Evolutionary conservation across 2,113 vertebrate genomes (phyloP), one percentile per base, ranked within the genome.

Genomic region (Mionectes macconnelli): DNA sequence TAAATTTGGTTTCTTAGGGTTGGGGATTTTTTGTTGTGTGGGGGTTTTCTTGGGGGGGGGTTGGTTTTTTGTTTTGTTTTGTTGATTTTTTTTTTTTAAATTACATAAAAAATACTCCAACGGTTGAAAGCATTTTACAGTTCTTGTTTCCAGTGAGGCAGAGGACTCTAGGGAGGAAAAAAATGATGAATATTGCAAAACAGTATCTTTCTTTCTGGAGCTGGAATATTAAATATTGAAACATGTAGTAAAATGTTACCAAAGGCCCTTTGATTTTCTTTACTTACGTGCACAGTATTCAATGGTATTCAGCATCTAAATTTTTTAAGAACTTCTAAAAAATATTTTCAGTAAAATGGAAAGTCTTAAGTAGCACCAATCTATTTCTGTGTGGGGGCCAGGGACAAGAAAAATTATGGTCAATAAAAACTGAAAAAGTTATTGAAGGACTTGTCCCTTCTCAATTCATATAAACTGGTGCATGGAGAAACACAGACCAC

Each of bases 401-500:
- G 5, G 5, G 4, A 28, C 15, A 63, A 44, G 20, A 64, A 70
- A 90, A 86, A 13, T 4, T 1, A n/a, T 23, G 30, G 35, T 63
- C 59, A 90, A 59, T 47, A 44, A 80, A 50, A 86, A 25, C 8
- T 83, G 30, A 8, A 42, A 37, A 66, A 73, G 24, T 45, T 77
- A 24, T 60, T 5, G 2, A 73, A 77, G 21, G 15, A 31, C 3
- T 22, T 64, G 8, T 27, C n/a, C 45, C 16, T 74, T 87, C 37
- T 82, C 8, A 49, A 1, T 70, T 49, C 1, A 0, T 59, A 60
- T 50, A 80, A 80, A 72, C 7, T 35, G 33, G 6, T 64, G 9
- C 30, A 69, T 0, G 3, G 44, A 84, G 30, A 69, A 77, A 39
- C 23, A 49, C 2, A 9, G 9, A 28, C 8, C 0, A 1, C 39